A percentile compares a stretch with the other conserved stretches of the same genome.
These are phyloP conservation scores for Anoura caudifer DNA, from an alignment of 2,113 vertebrate species.

Conservation along the genomic window DNA sequence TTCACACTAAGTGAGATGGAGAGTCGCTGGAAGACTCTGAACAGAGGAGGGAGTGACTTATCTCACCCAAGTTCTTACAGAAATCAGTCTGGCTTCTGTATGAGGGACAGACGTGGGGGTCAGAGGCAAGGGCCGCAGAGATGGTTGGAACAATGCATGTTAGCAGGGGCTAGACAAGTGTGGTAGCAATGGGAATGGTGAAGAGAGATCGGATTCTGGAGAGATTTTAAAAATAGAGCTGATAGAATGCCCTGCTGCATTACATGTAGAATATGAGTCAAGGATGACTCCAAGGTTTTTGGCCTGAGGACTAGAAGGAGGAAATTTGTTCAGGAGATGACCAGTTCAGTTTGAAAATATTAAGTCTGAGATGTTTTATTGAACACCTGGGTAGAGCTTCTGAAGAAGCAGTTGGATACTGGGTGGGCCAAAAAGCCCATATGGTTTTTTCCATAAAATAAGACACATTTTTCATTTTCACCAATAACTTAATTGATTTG, in stretches of 20 bases:
- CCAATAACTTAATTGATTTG: too few relatives aligned
- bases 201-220: background rate
- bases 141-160: background rate
- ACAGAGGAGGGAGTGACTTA: background rate
- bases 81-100: background rate
- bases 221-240: background rate
- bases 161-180: background rate
- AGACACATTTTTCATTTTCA: too few relatives aligned
- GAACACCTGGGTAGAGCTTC: background rate
- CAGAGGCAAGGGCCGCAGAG: background rate
- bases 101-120: background rate
- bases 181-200: background rate
- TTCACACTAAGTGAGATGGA: background rate
- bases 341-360: background rate
- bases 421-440: too few relatives aligned
- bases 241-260: background rate
- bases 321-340: background rate
- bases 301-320: background rate
- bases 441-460: too few relatives aligned
- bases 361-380: background rate
- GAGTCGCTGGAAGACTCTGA: background rate
- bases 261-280: background rate
- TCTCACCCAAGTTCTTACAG: background rate
- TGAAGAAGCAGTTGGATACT: background rate
- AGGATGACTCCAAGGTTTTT: background rate